Evolutionary conservation across 2,888 invertebrate species (phyloP).

Genomic region (Folsomia candida): DNA sequence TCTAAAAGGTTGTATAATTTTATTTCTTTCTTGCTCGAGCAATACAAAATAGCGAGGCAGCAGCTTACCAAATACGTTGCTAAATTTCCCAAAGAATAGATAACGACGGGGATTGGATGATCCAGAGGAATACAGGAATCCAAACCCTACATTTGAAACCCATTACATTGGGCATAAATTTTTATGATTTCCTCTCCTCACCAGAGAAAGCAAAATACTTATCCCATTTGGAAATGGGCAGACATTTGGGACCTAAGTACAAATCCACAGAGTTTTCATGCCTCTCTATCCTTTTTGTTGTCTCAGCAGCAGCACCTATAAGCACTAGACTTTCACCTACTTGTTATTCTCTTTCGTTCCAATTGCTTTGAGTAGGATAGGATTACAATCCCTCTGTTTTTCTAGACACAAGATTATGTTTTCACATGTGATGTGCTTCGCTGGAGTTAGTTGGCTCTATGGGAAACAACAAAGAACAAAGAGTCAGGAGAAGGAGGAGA

Average conservation of each 20-base stretch:
- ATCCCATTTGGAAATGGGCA: constrained; percentile 13
- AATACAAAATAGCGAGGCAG: too few species aligned
- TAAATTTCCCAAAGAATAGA: constrained; percentile 11
- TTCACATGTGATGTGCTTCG: too few species aligned
- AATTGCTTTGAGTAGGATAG: too few species aligned
- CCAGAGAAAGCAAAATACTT: constrained; percentile 16
- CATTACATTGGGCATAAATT: constrained; percentile 12
- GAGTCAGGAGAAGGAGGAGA: not conserved
- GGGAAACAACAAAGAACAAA: too few species aligned
- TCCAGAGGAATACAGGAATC: constrained; percentile 11
- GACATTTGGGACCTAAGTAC: too few species aligned
- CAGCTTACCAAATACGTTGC: constrained; percentile 12
- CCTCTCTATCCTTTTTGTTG: not conserved
- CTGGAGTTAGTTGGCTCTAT: too few species aligned
- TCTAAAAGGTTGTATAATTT: constrained; percentile 22
- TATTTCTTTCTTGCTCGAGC: constrained; percentile 15
- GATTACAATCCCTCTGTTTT: too few species aligned
- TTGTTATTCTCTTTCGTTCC: too few species aligned
- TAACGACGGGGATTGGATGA: constrained; percentile 16
- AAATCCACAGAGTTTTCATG: not conserved
- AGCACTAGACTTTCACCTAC: too few species aligned
- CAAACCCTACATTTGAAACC: constrained; percentile 12
- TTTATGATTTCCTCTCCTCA: constrained; percentile 16
- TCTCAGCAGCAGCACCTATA: too few species aligned
- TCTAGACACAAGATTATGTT: too few species aligned